A percentile compares a stretch with the other conserved stretches of the same genome.
These are phyloP conservation scores for Tuta absoluta DNA, from an alignment of 2,888 invertebrate species.

Conservation along the genomic window DNA sequence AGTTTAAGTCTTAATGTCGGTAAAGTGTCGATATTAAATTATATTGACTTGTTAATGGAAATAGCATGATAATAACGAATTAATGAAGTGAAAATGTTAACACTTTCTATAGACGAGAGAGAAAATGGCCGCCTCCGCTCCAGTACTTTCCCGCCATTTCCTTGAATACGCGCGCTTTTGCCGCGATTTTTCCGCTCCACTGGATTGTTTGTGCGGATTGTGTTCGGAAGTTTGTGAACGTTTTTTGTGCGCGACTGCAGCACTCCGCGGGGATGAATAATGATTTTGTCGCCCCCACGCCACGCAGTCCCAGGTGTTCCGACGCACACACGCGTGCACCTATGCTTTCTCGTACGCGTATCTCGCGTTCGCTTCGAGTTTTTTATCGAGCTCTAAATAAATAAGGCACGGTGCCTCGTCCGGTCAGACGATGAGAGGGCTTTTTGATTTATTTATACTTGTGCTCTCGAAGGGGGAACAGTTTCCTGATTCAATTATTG, in stretches of 20 bases:
- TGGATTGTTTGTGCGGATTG: slow-evolving; percentile 42
- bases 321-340: slow-evolving; percentile 33
- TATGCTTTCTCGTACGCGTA: slow-evolving; percentile 28
- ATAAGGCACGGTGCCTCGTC: slow-evolving; percentile 50
- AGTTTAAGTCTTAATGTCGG: slow-evolving; percentile 13
- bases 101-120: slow-evolving; percentile 37
- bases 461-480: slow-evolving; percentile 52
- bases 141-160: slow-evolving; percentile 56
- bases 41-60: slow-evolving; percentile 17
- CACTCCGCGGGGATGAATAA: slow-evolving; percentile 45
- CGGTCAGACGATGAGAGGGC: slow-evolving; percentile 46
- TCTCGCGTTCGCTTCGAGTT: slow-evolving; percentile 39
- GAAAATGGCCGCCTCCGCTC: slow-evolving; percentile 48
- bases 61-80: slow-evolving; percentile 16
- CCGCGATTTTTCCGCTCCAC: slow-evolving; percentile 39
- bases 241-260: slow-evolving; percentile 38
- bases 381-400: slow-evolving; percentile 60
- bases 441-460: slow-evolving; percentile 67
- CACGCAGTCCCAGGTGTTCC: slow-evolving; percentile 47
- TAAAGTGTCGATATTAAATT: slow-evolving; percentile 9
- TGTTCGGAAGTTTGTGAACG: slow-evolving; percentile 42
- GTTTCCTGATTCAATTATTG: slow-evolving; percentile 73
- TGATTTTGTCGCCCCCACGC: slow-evolving; percentile 46
- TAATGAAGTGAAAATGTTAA: slow-evolving; percentile 24
- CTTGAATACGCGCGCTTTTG: slow-evolving; percentile 41